Base-by-base conservation (phyloP, 2,113 vertebrate genomes). In the Pandion haliaetus region DNA sequence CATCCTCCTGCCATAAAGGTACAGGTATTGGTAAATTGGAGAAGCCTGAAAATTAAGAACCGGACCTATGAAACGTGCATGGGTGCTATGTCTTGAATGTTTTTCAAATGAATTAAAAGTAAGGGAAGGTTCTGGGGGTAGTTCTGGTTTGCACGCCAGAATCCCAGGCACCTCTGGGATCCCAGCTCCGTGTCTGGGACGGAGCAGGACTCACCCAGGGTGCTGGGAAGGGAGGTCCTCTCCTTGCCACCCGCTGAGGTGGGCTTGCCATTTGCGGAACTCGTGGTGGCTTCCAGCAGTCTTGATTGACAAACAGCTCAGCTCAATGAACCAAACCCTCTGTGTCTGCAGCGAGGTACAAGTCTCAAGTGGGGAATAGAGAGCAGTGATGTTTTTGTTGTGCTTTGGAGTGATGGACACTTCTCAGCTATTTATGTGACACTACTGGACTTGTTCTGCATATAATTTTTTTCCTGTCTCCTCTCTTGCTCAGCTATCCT, bases 21-120 rank as follows among this genome's bases (percentile, higher is more conserved):
- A 24, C 10, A 29, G 34, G 25, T 25, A 3, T 12, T 20, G 23
- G 14, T 18, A 28, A 40, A 19, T 9, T 45, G 40, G 17, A 63
- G 49, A 44, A 81, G 42, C 40, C 38, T 42, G 45, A 77, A 20
- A 82, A 42, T 20, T 1, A 8, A 10, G 59, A 62, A 17, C 9
- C 1, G 5, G n/a, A 16, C 28, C n/a, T 10, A 4, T 18, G 42
- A 36, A 45, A 80, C 9, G 0, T 3, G 2, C 2, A 6, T 6
- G 28, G 26, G 9, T 28, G 20, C 29, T 42, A 3, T 3, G 21
- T 36, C 28, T 47, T 6, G 26, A 24, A 15, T 1, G 10, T 7
- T 38, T 32, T 44, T n/a, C 8, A 44, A 45, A 8, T 12, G 32
- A 36, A 32, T 45, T 38, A 12, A 34, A 28, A 32, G 8, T 13